phyloP scores from a whole-genome alignment of 2,113 vertebrate species.

The Plectropomus leopardus region DNA sequence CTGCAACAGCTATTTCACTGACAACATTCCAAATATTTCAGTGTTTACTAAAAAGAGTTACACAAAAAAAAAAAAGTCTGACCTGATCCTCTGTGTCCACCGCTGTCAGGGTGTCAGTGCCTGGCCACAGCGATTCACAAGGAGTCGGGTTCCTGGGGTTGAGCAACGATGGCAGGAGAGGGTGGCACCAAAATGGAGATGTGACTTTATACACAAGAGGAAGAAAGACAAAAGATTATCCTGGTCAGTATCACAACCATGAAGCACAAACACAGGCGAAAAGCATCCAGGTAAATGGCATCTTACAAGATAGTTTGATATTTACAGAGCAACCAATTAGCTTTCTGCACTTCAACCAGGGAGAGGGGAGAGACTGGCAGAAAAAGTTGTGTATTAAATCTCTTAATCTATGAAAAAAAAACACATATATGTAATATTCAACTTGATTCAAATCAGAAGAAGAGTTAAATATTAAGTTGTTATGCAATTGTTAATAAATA shows the following conservation, averaged over 20 bases:
- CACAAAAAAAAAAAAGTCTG: not conserved
- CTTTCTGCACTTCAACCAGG: not conserved
- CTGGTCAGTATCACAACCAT: not conserved
- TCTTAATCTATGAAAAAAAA: too few relatives aligned
- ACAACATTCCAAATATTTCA: not conserved
- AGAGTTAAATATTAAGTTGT: too few relatives aligned
- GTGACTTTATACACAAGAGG: not conserved
- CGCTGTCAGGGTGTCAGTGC: too few relatives aligned
- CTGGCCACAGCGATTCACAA: not conserved
- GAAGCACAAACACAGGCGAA: not conserved
- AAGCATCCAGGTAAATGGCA: not conserved
- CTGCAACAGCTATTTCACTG: not conserved
- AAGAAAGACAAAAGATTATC: not conserved
- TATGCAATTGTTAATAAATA: too few relatives aligned
- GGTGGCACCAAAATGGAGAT: not conserved
- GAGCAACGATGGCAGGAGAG: not conserved
- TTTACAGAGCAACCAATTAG: not conserved
- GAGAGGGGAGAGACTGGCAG: too few relatives aligned
- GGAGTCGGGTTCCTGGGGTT: not conserved
- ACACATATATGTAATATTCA: too few relatives aligned
- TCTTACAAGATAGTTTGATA: too few relatives aligned
- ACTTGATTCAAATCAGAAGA: too few relatives aligned
- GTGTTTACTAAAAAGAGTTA: not conserved
- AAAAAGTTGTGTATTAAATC: too few relatives aligned
- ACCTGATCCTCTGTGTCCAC: conserved; percentile 8